Conservation (phyloP, 2,113 vertebrate genomes). For the Astur gentilis region DNA sequence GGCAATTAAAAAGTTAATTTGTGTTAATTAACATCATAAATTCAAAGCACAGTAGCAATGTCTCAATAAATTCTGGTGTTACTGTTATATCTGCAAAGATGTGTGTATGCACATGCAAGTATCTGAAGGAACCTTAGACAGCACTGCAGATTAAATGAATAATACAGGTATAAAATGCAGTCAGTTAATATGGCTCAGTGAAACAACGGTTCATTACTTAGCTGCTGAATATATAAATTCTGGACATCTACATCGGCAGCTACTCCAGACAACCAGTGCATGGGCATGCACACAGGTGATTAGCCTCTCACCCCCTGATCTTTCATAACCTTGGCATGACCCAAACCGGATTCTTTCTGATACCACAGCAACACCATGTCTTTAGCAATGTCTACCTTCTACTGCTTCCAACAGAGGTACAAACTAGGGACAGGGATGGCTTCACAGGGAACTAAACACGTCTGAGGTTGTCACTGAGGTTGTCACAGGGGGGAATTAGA, state of each 20-base stretch:
- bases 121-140: background rate
- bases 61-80: background rate
- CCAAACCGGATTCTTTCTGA: background rate
- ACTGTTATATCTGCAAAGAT: background rate
- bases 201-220: background rate
- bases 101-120: background rate
- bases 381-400: background rate
- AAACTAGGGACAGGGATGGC: background rate
- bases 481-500: background rate
- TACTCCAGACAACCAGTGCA: background rate
- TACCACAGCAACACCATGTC: background rate
- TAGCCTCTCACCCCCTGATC: background rate
- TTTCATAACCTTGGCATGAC: background rate
- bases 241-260: background rate
- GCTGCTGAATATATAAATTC: background rate
- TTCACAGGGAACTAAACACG: rapidly evolving
- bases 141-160: background rate
- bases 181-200: background rate
- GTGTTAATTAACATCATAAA: background rate
- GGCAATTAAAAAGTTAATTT: background rate
- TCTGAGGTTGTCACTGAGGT: background rate
- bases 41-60: background rate
- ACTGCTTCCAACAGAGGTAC: background rate
- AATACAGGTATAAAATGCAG: background rate
- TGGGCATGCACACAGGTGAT: background rate